phyloP scores from a whole-genome alignment of 2,888 invertebrate species.

The Rotaria magnacalcarata region DNA sequence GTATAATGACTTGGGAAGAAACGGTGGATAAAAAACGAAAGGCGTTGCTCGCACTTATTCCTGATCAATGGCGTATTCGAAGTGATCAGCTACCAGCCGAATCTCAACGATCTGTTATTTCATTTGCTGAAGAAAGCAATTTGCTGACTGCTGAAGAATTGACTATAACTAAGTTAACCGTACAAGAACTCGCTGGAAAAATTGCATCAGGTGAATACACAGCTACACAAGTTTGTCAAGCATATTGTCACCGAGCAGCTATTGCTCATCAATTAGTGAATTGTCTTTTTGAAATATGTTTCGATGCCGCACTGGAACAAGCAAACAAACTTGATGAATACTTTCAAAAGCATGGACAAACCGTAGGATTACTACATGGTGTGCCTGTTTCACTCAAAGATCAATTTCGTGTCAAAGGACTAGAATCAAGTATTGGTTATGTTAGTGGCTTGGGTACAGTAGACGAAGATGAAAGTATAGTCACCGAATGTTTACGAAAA shows the following conservation, averaged over 20 bases:
- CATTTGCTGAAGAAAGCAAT: neutral
- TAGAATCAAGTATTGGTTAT: neutral
- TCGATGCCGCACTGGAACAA: neutral
- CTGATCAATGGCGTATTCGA: neutral
- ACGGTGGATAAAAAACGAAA: neutral
- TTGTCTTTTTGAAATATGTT: neutral
- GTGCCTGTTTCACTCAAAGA: neutral
- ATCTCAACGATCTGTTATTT: neutral
- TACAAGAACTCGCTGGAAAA: neutral
- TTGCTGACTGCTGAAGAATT: neutral
- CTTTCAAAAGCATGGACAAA: neutral
- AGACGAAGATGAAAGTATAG: neutral
- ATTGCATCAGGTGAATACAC: conserved; percentile 11
- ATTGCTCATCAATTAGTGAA: neutral
- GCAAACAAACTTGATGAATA: conserved; percentile 15
- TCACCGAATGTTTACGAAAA: neutral
- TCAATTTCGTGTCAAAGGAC: neutral
- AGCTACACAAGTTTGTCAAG: neutral
- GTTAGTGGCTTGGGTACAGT: neutral
- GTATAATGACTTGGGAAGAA: neutral
- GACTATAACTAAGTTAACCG: neutral
- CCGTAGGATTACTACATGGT: neutral
- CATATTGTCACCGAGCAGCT: neutral
- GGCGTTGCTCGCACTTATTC: neutral
- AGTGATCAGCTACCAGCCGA: neutral